Base-by-base conservation (phyloP, 2,113 vertebrate genomes). In the Tiliqua scincoides region DNA sequence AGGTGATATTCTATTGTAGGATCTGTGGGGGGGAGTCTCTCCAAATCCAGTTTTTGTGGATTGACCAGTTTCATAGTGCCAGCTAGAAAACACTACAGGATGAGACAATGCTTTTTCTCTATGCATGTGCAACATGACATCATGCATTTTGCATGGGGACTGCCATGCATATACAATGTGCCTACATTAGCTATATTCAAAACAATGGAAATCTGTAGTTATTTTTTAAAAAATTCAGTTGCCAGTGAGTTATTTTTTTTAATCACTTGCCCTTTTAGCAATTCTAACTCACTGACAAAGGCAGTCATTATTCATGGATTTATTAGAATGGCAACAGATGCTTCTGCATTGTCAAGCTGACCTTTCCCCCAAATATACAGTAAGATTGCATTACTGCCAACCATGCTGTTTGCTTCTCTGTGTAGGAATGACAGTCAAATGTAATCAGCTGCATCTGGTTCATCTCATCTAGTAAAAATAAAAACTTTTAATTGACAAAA, bases 401-500 rank as follows among this genome's bases (percentile, higher is more conserved):
- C 71, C 73, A n/a, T 43, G 12, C 3, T 43, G 52, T 25, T 77
- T 83, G 30, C 32, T 86, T 15, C 18, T 91, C 79, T 81, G 73
- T 76, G 82, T 25, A 77, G 79, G 88, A 68, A 75, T 84, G 70
- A 21, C 23, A 77, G 87, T 86, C 12, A 4, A 15, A 43, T 40
- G 54, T 52, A 83, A 37, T n/a, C 61, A 74, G 62, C 54, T 67
- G 3, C 37, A 63, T 78, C 59, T 83, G 81, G 61, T 35, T 17
- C 40, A 59, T 11, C 70, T 68, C 25, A 67, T 65, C 20, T 65
- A 77, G 23, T 68, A 57, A 82, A 59, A 87, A 52, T 2, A 89
- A 20, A 68, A 52, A 83, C 35, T 84, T 88, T 21, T 25, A 67
- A 71, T 3, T 84, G 62, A 91, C 23, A 85, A 65, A 87, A 79